Evolutionary conservation across 2,888 invertebrate genomes (phyloP).

Genomic region (Archips crataeganus): DNA sequence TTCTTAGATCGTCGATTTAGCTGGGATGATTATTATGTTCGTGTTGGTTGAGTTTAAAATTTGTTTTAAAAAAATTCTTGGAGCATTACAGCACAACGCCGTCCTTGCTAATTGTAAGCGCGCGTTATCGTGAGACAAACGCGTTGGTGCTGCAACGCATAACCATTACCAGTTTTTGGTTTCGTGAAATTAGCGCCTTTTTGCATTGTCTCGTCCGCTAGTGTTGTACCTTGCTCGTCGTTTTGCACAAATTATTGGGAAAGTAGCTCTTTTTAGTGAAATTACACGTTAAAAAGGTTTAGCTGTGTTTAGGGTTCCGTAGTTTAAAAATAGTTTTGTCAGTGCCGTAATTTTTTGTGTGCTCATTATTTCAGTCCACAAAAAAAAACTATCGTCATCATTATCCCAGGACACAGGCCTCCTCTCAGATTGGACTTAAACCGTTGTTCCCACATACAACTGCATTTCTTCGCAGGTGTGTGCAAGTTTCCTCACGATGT

Average conservation of each 20-base stretch:
- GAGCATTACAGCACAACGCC: constrained; percentile 57
- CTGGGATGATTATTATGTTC: too few species aligned
- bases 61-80: constrained; percentile 4
- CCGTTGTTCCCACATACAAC: too few species aligned
- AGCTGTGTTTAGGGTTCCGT: neutral
- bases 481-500: too few species aligned
- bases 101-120: constrained; percentile 83
- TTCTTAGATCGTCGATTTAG: too few species aligned
- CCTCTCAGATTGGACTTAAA: too few species aligned
- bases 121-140: constrained; percentile 86
- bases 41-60: too few species aligned
- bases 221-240: constrained; percentile 40
- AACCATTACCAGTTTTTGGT: constrained; percentile 85
- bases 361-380: too few species aligned
- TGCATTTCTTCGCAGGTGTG: too few species aligned
- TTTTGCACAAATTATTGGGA: constrained; percentile 44
- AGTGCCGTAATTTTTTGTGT: too few species aligned
- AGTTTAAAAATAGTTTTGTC: too few species aligned
- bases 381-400: too few species aligned
- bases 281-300: neutral
- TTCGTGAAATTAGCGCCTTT: constrained; percentile 84
- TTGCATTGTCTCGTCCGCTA: constrained; percentile 76
- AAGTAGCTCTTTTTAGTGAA: constrained; percentile 1
- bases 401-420: too few species aligned
- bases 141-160: constrained; percentile 82